phyloP scores from a whole-genome alignment of 1,140 invertebrate genomes.

The Eubasilissa regina region DNA sequence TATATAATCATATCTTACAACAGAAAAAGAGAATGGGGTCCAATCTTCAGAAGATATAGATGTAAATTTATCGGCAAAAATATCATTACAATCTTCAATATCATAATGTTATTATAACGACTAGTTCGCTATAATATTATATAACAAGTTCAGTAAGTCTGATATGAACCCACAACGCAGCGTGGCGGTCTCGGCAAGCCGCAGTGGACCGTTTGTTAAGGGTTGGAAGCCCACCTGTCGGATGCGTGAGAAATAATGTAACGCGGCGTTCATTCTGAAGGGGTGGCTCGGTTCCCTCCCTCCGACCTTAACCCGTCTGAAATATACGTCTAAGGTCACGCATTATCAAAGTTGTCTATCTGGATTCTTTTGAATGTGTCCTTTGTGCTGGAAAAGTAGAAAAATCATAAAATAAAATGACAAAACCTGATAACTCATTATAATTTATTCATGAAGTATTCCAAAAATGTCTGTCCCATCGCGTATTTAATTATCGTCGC shows the following conservation, averaged over 20 bases:
- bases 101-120: too few relatives aligned
- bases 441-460: not conserved
- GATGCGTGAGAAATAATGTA: slow-evolving; percentile 46
- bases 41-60: too few relatives aligned
- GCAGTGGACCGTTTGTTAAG: slow-evolving; percentile 27
- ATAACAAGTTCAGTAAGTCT: not conserved
- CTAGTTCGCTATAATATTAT: too few relatives aligned
- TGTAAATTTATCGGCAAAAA: too few relatives aligned
- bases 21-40: too few relatives aligned
- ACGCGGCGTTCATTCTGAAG: not conserved
- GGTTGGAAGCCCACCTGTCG: slow-evolving; percentile 17
- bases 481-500: too few relatives aligned
- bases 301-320: slow-evolving; percentile 37
- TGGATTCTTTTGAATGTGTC: slow-evolving; percentile 34
- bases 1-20: too few relatives aligned
- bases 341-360: slow-evolving; percentile 41
- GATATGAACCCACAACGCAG: slow-evolving; percentile 3
- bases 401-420: slow-evolving; percentile 23
- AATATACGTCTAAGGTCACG: slow-evolving; percentile 35
- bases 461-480: too few relatives aligned
- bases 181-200: slow-evolving; percentile 12
- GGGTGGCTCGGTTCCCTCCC: not conserved
- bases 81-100: too few relatives aligned
- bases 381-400: slow-evolving; percentile 21
- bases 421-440: slow-evolving; percentile 13